Percentiles rank a stretch among this genome's conserved stretches.
Conservation (phyloP, 2,888 invertebrate genomes). For the Clistopyga incitator region DNA sequence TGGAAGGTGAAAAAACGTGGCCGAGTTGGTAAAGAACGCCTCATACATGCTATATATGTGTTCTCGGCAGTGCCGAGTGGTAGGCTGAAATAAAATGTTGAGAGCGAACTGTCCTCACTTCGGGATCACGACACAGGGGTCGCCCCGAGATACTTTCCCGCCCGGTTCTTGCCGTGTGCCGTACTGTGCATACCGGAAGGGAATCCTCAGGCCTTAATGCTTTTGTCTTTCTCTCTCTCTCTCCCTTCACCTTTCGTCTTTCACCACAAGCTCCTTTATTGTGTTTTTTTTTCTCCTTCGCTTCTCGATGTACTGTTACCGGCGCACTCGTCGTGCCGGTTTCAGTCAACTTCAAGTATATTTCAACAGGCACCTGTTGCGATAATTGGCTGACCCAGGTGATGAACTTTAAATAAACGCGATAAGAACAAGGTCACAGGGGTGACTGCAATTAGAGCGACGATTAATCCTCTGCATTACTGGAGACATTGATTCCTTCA, state of each 20-base stretch:
- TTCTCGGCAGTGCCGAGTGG: neutral
- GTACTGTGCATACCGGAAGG: conserved; percentile 51
- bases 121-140: conserved; percentile 53
- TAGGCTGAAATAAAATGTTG: conserved; percentile 27
- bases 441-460: too few relatives aligned
- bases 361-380: too few relatives aligned
- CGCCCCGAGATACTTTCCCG: conserved; percentile 38
- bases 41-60: neutral
- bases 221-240: neutral
- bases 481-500: too few relatives aligned
- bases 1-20: too few relatives aligned
- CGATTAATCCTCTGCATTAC: too few relatives aligned
- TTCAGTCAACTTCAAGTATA: too few relatives aligned
- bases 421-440: too few relatives aligned
- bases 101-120: conserved; percentile 49
- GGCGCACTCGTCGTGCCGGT: too few relatives aligned
- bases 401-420: too few relatives aligned
- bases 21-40: neutral
- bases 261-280: neutral
- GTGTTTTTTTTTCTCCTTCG: neutral
- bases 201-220: conserved; percentile 21
- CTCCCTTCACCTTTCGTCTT: neutral
- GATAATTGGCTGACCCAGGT: too few relatives aligned
- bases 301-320: neutral
- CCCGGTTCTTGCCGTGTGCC: conserved; percentile 24